Evolutionary conservation across 2,888 invertebrate species (phyloP).

Genomic region (Heliconius hortense): DNA sequence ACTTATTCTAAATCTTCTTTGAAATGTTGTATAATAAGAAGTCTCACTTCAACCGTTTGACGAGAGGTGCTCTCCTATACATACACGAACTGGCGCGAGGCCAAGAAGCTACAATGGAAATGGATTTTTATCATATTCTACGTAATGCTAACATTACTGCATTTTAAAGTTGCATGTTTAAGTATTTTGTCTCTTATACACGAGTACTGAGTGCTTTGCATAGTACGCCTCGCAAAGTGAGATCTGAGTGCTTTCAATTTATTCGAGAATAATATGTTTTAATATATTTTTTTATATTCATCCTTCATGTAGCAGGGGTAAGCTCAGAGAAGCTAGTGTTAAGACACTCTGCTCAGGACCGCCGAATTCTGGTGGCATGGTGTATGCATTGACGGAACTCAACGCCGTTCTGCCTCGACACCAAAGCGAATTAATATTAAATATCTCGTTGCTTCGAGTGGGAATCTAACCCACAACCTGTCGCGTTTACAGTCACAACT

Average conservation of each 20-base stretch:
- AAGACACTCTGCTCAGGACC: not conserved
- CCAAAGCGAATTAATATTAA: too few species aligned
- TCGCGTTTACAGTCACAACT: too few species aligned
- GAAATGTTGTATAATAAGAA: slow-evolving; percentile 11
- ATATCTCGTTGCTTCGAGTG: too few species aligned
- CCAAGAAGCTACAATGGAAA: slow-evolving; percentile 35
- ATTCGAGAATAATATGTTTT: slow-evolving; percentile 2
- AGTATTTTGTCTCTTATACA: slow-evolving; percentile 25
- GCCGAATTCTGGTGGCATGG: not conserved
- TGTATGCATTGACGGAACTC: not conserved
- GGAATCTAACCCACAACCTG: too few species aligned
- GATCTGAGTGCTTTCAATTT: slow-evolving; percentile 4
- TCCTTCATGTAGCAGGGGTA: too few species aligned
- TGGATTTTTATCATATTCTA: slow-evolving; percentile 36
- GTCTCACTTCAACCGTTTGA: slow-evolving; percentile 21
- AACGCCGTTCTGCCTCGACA: not conserved
- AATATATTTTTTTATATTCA: not conserved
- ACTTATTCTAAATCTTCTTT: not conserved
- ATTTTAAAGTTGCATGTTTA: slow-evolving; percentile 29
- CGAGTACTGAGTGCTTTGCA: slow-evolving; percentile 20
- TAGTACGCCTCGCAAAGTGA: slow-evolving; percentile 7
- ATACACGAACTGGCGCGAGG: slow-evolving; percentile 32
- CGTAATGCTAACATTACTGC: slow-evolving; percentile 38
- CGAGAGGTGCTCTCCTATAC: slow-evolving; percentile 17
- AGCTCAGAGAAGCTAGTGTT: not conserved